phyloP scores from a whole-genome alignment of 2,797 vertebrate species.

The Chaunax sp. region DNA sequence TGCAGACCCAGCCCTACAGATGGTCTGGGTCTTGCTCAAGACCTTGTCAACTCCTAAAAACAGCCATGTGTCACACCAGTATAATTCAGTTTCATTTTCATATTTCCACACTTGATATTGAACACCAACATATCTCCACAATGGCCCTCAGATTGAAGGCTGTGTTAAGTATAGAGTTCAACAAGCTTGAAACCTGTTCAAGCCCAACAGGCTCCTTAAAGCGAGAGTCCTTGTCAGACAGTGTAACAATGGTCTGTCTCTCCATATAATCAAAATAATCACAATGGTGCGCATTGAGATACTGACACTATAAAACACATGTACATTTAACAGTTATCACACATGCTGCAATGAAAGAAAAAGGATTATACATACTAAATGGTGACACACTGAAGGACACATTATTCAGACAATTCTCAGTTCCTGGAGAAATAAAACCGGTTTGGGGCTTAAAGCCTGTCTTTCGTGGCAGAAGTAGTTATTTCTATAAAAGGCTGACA shows the following conservation, averaged over 20 bases:
- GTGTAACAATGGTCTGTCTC: background rate
- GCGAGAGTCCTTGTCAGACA: slow-evolving; percentile 6
- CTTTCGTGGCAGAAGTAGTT: background rate
- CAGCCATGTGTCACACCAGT: slow-evolving; percentile 1
- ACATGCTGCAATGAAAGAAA: background rate
- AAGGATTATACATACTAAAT: background rate
- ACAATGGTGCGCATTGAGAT: background rate
- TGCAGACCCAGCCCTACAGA: too few relatives aligned
- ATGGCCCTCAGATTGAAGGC: background rate
- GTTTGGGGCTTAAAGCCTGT: slow-evolving; percentile 4
- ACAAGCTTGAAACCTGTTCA: slow-evolving; percentile 21
- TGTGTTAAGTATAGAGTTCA: slow-evolving; percentile 22
- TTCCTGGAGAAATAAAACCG: background rate
- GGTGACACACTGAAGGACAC: background rate
- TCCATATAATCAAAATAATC: slow-evolving; percentile 1
- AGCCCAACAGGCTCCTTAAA: slow-evolving; percentile 30
- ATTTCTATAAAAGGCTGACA: background rate
- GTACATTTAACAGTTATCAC: background rate
- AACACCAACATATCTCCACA: slow-evolving; percentile 1
- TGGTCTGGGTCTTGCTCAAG: too few relatives aligned
- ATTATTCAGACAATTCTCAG: background rate
- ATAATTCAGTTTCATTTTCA: slow-evolving; percentile 8
- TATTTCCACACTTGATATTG: background rate
- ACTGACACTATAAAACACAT: background rate
- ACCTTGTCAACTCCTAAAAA: too few relatives aligned